These are phyloP conservation scores for Phoenicopterus ruber DNA, from an alignment of 2,113 vertebrate species.

Conservation along the genomic window DNA sequence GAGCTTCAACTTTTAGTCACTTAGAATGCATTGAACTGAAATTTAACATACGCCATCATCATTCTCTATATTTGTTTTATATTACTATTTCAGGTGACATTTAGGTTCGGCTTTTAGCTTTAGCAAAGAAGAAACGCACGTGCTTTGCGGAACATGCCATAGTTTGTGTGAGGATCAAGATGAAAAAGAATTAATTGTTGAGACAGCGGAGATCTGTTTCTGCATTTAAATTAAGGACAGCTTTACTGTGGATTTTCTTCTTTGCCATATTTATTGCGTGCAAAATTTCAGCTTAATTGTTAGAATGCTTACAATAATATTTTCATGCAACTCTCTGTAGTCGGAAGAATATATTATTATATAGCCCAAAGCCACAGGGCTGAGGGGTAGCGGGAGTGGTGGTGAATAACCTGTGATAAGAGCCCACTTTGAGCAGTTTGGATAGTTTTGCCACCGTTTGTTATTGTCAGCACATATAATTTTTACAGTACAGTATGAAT, in stretches of 20 bases:
- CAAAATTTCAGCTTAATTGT: conserved; percentile 54
- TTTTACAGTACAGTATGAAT: conserved; percentile 58
- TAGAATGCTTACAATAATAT: conserved; percentile 44
- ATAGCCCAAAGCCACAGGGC: background rate
- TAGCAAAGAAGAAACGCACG: background rate
- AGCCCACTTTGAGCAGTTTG: conserved; percentile 31
- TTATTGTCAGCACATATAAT: conserved; percentile 65
- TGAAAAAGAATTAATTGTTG: conserved; percentile 8
- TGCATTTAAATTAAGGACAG: conserved; percentile 9
- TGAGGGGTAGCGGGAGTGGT: background rate
- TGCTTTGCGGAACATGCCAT: background rate
- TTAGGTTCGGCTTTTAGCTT: conserved; percentile 25
- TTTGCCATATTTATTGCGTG: background rate
- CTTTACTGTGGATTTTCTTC: conserved; percentile 12
- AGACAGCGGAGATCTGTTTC: background rate
- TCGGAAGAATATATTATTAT: conserved; percentile 37
- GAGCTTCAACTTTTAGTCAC: background rate
- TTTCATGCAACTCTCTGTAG: conserved; percentile 60
- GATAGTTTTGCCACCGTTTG: conserved; percentile 51
- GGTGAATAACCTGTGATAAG: conserved; percentile 58
- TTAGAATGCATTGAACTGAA: background rate
- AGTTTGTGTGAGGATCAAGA: background rate
- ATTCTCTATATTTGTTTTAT: background rate
- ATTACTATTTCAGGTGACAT: background rate
- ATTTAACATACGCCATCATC: background rate